These are phyloP conservation scores for Lampris incognitus DNA, from an alignment of 2,113 vertebrate species.

Conservation along the genomic window DNA sequence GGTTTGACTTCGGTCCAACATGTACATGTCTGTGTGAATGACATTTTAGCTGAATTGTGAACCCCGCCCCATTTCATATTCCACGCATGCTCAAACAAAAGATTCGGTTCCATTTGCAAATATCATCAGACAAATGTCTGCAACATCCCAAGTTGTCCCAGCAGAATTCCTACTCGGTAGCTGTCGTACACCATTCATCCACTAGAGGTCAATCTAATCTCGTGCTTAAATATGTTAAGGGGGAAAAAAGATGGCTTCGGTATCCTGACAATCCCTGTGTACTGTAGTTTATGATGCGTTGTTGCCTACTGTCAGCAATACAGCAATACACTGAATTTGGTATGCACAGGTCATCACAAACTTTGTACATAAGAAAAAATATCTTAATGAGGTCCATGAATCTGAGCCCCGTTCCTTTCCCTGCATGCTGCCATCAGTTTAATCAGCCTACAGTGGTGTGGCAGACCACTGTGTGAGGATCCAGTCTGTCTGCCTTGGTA, in stretches of 20 bases:
- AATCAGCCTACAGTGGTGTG: slow-evolving; percentile 29
- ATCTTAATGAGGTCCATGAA: slow-evolving; percentile 34
- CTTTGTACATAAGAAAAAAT: slow-evolving; percentile 23
- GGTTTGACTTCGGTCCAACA: too few species aligned
- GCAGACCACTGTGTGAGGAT: slow-evolving; percentile 18
- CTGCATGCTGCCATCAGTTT: slow-evolving; percentile 26
- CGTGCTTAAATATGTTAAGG: slow-evolving; percentile 14
- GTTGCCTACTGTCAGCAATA: too few species aligned
- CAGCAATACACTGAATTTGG: background rate
- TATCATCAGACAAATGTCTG: too few species aligned
- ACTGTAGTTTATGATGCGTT: too few species aligned
- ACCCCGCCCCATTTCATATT: background rate
- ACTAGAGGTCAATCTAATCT: slow-evolving; percentile 54
- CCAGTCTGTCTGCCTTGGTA: background rate
- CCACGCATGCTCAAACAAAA: too few species aligned
- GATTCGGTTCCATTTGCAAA: too few species aligned
- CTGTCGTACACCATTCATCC: slow-evolving; percentile 27
- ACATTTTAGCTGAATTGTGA: too few species aligned
- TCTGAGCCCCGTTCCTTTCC: slow-evolving; percentile 5
- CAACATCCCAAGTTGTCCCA: background rate
- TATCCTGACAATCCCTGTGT: too few species aligned
- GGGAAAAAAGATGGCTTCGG: too few species aligned
- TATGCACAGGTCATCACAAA: background rate
- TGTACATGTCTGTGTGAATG: too few species aligned
- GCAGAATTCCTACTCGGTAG: background rate